Conservation (phyloP, 2,797 vertebrate genomes). For the Bradypodion ventrale region DNA sequence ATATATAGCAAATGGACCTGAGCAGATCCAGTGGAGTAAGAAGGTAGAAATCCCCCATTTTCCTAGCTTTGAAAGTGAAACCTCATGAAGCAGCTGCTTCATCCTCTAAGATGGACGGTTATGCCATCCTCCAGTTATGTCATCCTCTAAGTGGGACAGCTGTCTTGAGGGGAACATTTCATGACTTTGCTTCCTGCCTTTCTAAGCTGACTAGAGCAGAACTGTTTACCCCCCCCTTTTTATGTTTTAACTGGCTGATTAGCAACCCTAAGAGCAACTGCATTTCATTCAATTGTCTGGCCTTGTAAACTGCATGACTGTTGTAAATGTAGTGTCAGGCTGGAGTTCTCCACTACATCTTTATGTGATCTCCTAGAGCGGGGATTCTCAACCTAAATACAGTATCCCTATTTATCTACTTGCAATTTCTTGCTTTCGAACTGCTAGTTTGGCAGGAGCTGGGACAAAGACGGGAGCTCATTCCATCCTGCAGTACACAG, state of each 20-base stretch:
- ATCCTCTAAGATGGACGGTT: neutral
- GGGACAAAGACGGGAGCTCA: too few relatives aligned
- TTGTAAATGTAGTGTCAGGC: neutral
- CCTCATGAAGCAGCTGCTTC: neutral
- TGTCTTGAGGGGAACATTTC: neutral
- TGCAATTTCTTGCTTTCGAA: too few relatives aligned
- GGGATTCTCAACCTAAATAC: too few relatives aligned
- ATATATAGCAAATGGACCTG: neutral
- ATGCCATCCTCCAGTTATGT: too few relatives aligned
- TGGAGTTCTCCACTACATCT: neutral
- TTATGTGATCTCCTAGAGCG: neutral
- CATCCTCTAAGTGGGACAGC: too few relatives aligned
- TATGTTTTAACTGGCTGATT: neutral
- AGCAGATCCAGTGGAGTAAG: neutral
- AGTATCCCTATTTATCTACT: too few relatives aligned
- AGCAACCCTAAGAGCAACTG: neutral
- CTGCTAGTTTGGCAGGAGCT: too few relatives aligned
- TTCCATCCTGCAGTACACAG: too few relatives aligned
- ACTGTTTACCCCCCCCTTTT: neutral
- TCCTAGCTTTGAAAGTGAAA: neutral
- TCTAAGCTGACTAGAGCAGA: neutral
- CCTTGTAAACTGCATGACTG: neutral
- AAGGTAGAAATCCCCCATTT: neutral
- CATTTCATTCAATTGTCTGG: neutral
- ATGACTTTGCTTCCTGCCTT: neutral